Conservation (phyloP, 1,140 invertebrate species). For the Palaemon carinicauda region DNA sequence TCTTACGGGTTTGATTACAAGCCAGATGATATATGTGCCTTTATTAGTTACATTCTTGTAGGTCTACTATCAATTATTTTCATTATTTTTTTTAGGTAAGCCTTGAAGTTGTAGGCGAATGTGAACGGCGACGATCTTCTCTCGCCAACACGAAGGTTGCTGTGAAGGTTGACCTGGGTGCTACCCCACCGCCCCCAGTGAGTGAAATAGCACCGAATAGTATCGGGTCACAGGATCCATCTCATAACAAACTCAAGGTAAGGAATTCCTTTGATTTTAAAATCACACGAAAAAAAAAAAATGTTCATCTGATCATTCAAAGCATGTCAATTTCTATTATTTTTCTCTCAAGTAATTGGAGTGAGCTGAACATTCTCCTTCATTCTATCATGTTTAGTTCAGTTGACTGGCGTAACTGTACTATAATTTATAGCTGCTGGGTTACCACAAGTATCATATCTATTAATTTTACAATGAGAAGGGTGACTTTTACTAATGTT, state of each 20-base stretch:
- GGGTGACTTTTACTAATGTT: not conserved
- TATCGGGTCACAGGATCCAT: not conserved
- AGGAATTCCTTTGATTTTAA: not conserved
- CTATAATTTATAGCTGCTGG: not conserved
- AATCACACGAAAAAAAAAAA: no score
- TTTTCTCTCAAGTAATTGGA: no score
- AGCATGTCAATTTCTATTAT: no score
- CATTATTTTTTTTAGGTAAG: conserved; percentile 25
- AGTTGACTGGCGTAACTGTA: not conserved
- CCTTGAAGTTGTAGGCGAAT: conserved; percentile 59
- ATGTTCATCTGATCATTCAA: no score
- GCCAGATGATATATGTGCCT: no score
- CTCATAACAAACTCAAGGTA: conserved; percentile 33
- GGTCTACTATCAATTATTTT: not conserved
- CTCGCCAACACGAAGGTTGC: conserved; percentile 83
- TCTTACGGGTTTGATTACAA: no score
- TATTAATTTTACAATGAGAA: not conserved
- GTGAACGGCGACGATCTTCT: conserved; percentile 64
- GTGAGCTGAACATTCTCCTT: no score
- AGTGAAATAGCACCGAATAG: conserved; percentile 48
- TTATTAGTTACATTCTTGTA: no score
- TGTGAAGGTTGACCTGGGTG: conserved; percentile 89
- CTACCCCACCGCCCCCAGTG: conserved; percentile 62
- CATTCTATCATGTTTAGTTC: not conserved
- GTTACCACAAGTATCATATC: no score